A percentile compares a stretch with the other conserved stretches of the same genome.
These are phyloP conservation scores for zebrafish (Danio rerio) DNA, from an alignment of 2,113 vertebrate genomes.

Conservation along the genomic window DNA sequence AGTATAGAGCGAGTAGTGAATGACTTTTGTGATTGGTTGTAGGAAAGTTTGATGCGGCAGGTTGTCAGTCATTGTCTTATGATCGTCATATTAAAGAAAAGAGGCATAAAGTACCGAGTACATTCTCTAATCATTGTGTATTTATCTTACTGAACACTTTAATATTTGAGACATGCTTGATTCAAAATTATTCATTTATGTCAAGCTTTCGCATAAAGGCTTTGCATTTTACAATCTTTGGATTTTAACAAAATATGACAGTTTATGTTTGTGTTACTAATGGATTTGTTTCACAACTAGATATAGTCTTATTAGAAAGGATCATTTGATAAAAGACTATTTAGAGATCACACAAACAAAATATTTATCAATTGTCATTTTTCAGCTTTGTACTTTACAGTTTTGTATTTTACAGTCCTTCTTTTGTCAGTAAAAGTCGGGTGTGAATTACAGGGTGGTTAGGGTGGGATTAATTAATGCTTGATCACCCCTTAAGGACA, in stretches of 20 bases:
- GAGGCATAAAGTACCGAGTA: not conserved
- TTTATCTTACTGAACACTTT: slow-evolving; percentile 6
- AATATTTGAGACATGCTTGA: slow-evolving; percentile 23
- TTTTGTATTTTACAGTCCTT: no score
- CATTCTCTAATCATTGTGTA: slow-evolving; percentile 6
- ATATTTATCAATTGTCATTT: no score
- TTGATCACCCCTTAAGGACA: no score
- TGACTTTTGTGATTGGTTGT: slow-evolving; percentile 2
- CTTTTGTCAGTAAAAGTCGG: no score
- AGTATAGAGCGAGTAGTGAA: not conserved
- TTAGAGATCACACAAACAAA: no score
- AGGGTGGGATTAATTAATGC: no score
- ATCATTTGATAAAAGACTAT: no score
- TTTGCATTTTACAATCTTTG: slow-evolving; percentile 3
- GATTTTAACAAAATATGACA: slow-evolving; percentile 30
- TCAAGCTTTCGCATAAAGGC: slow-evolving; percentile 26
- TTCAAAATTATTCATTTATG: slow-evolving; percentile 19
- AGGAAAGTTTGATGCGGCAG: slow-evolving; percentile 9
- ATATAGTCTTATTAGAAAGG: no score
- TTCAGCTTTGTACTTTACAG: no score
- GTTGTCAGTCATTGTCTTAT: slow-evolving; percentile 18
- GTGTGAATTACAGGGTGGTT: no score
- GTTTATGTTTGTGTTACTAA: slow-evolving; percentile 7
- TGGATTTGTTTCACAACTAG: slow-evolving; percentile 23
- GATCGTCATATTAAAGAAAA: not conserved